phyloP scores from a whole-genome alignment of 64 coral and sea anemone genomes.

The Astreopora myriophthalma region DNA sequence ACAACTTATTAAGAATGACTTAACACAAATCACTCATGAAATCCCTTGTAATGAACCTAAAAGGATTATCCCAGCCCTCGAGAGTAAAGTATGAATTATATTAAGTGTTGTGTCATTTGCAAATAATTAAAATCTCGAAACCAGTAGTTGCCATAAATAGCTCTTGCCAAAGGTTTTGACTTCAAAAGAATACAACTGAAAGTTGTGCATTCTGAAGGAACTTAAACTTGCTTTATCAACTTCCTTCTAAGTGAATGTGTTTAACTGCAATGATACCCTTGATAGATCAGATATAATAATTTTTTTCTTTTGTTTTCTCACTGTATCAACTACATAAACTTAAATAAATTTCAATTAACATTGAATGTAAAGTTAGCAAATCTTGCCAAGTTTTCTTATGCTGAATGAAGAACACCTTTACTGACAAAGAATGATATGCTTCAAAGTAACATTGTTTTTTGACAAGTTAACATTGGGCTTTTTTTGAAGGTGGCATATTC shows the following conservation, averaged over 20 bases:
- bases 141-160: conserved; percentile 29
- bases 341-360: neutral
- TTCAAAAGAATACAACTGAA: neutral
- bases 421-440: too few species aligned
- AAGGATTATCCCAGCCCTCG: neutral
- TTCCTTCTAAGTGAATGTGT: neutral
- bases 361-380: neutral
- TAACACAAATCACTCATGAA: neutral
- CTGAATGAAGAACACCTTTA: too few species aligned
- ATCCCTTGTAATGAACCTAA: neutral
- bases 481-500: too few species aligned
- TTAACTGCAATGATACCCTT: neutral
- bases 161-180: neutral
- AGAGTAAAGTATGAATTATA: conserved; percentile 11
- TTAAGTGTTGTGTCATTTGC: neutral
- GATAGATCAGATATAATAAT: neutral
- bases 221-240: neutral
- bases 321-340: neutral
- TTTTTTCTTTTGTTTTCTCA: neutral
- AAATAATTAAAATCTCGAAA: conserved; percentile 38
- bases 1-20: neutral
- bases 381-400: neutral
- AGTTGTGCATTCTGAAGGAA: neutral
- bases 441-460: neutral
- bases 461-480: too few species aligned